These are phyloP conservation scores for Zaprionus ornatus DNA, from an alignment of 1,140 invertebrate genomes.

Conservation along the genomic window DNA sequence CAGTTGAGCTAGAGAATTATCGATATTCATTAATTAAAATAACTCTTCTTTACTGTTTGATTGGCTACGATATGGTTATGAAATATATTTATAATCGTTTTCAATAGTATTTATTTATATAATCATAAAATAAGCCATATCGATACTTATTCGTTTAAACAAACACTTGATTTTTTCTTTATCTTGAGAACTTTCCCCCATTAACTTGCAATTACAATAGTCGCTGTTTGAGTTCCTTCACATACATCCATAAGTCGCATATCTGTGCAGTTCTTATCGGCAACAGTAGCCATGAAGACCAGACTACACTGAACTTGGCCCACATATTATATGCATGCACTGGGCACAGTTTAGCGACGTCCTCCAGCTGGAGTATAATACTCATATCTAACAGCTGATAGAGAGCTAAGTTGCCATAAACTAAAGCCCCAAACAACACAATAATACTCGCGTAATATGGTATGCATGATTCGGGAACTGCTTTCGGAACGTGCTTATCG, in stretches of 20 bases:
- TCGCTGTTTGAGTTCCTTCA: not conserved
- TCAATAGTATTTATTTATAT: no score
- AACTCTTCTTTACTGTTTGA: not conserved
- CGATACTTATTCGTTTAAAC: not conserved
- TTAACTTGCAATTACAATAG: not conserved
- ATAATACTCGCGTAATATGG: constrained; percentile 17
- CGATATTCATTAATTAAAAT: not conserved
- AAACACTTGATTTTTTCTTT: not conserved
- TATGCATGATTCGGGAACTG: constrained; percentile 18
- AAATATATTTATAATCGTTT: no score
- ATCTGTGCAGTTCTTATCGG: constrained; percentile 16
- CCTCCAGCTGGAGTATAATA: not conserved
- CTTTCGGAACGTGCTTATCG: constrained; percentile 62
- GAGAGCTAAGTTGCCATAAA: constrained; percentile 1
- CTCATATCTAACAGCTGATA: constrained; percentile 40
- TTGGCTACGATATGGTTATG: no score
- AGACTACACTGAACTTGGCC: constrained; percentile 39
- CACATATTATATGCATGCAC: constrained; percentile 18
- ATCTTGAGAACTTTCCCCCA: not conserved
- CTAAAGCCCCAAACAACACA: not conserved
- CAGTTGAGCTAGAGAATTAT: not conserved
- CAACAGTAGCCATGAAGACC: constrained; percentile 13
- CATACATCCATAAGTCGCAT: not conserved
- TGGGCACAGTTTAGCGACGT: not conserved
- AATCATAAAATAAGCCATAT: not conserved